Evolutionary conservation across 1,140 invertebrate genomes (phyloP).

Genomic region (Drosophila burlai): DNA sequence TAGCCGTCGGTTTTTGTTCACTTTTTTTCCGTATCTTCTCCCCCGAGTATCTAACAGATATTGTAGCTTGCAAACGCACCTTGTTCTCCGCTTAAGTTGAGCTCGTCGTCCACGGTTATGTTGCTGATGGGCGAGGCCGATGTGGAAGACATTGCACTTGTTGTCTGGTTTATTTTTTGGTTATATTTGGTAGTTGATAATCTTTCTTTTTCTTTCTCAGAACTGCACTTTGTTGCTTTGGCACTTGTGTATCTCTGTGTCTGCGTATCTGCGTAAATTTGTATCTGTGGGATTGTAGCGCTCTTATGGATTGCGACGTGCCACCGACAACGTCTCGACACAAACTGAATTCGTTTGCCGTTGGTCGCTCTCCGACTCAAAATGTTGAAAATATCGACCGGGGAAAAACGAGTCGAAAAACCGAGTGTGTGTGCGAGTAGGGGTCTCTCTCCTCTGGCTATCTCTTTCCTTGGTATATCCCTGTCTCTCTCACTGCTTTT

Average conservation of each 20-base stretch:
- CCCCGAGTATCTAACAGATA: background rate
- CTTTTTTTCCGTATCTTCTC: background rate
- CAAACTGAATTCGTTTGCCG: conserved; percentile 72
- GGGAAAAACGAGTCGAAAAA: conserved; percentile 25
- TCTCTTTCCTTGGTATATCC: conserved; percentile 24
- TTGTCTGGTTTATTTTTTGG: conserved; percentile 49
- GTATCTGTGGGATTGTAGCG: conserved; percentile 27
- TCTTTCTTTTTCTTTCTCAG: conserved; percentile 1
- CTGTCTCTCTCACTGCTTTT: conserved; percentile 23
- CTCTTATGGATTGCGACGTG: conserved; percentile 67
- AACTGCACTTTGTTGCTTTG: conserved; percentile 34
- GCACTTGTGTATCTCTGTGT: conserved; percentile 14
- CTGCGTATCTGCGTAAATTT: conserved; percentile 18
- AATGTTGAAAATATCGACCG: conserved; percentile 58
- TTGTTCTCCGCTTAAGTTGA: conserved; percentile 82
- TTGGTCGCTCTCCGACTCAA: conserved; percentile 76
- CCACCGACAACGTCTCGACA: conserved; percentile 78
- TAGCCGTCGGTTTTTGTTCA: conserved; percentile 60
- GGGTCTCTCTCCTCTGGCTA: conserved; percentile 1
- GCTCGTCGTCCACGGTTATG: conserved; percentile 84
- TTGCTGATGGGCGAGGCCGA: conserved; percentile 84
- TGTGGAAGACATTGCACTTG: conserved; percentile 81
- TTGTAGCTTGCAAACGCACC: conserved; percentile 54
- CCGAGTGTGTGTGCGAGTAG: conserved; percentile 28
- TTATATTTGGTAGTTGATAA: conserved; percentile 20